Evolutionary conservation across 2,797 vertebrate genomes (phyloP), one percentile per base, ranked within the genome.

Genomic region (Podarcis lilfordi): DNA sequence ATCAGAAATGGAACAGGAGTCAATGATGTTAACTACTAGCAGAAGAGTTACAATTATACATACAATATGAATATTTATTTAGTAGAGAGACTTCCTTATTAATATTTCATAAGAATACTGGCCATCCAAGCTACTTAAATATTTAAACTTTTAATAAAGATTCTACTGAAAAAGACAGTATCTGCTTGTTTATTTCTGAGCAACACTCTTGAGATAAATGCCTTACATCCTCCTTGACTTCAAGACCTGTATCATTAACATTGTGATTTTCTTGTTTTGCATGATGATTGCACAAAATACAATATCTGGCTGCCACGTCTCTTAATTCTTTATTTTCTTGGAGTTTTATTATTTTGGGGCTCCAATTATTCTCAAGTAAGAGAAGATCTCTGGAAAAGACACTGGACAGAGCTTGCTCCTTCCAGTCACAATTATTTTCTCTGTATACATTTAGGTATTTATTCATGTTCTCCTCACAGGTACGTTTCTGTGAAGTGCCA

Each of bases 91-190:
- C 15, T 43, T 69, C 27, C 17, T 40, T 82, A 45, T n/a, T 29
- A 45, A 8, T 10, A 5, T 64, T 45, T 43, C 37, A 10, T n/a
- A 32, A 3, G 21, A 35, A 71, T 35, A 55, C 69, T 32, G 8
- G 10, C 32, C 45, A 72, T 23, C 23, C 45, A 55, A 80, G 17
- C n/a, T 77, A 37, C 35, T 45, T 17, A 5, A 77, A 43, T 7
- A 40, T 90, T 97, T 90, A 98, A 91, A 95, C 93, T 95, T 96
- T 97, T 87, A 98, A 95, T 92, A 98, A 86, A 61, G 96, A 96
- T 94, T 97, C 96, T 35, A 96, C 84, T 86, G 97, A 97, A 95
- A 98, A 98, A 2, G 86, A 96, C 90, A 97, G 94, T 25, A 94
- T 96, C 89, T 93, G 96, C 89, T 94, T 93, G 50, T 91, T 86